Percentiles rank a stretch among this genome's conserved stretches.
Evolutionary conservation across 2,888 invertebrate species (phyloP).

Genomic region (Eumerus sabulonum): DNA sequence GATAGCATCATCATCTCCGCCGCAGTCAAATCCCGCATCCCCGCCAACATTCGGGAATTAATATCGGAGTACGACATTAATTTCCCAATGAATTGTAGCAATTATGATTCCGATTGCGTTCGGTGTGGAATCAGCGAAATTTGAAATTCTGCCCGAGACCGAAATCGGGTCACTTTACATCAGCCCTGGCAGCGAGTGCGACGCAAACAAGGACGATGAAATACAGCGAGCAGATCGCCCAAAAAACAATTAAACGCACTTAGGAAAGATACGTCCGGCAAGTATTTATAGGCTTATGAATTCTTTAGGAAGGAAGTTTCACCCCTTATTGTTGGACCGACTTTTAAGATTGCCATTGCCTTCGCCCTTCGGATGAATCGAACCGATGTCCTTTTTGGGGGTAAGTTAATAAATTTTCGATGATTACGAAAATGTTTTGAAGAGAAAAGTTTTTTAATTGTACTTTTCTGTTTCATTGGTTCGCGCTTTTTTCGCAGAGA

Average conservation of each 20-base stretch:
- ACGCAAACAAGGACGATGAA: too few species aligned
- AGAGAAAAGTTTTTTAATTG: slow-evolving; percentile 5
- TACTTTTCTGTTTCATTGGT: not conserved
- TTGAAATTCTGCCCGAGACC: slow-evolving; percentile 13
- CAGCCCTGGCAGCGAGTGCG: not conserved
- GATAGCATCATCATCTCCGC: slow-evolving; percentile 44
- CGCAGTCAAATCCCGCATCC: slow-evolving; percentile 8
- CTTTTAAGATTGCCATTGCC: not conserved
- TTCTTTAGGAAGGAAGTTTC: slow-evolving; percentile 22
- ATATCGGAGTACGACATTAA: slow-evolving; percentile 50
- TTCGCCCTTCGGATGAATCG: not conserved
- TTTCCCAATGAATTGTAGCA: slow-evolving; percentile 54
- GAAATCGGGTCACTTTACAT: slow-evolving; percentile 31
- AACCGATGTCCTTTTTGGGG: slow-evolving; percentile 36
- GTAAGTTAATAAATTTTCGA: slow-evolving; percentile 56
- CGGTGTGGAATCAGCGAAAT: not conserved
- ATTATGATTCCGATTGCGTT: slow-evolving; percentile 46
- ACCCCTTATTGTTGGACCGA: slow-evolving; percentile 26
- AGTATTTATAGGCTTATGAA: slow-evolving; percentile 32
- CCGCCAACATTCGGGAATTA: slow-evolving; percentile 55
- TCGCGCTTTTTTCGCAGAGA: not conserved
- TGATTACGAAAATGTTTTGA: slow-evolving; percentile 48
- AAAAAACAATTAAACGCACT: slow-evolving; percentile 41
- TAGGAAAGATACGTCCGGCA: slow-evolving; percentile 24
- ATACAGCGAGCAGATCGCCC: slow-evolving; percentile 2